These are phyloP conservation scores for Paradisaea rubra DNA, from an alignment of 2,113 vertebrate species.

Conservation along the genomic window DNA sequence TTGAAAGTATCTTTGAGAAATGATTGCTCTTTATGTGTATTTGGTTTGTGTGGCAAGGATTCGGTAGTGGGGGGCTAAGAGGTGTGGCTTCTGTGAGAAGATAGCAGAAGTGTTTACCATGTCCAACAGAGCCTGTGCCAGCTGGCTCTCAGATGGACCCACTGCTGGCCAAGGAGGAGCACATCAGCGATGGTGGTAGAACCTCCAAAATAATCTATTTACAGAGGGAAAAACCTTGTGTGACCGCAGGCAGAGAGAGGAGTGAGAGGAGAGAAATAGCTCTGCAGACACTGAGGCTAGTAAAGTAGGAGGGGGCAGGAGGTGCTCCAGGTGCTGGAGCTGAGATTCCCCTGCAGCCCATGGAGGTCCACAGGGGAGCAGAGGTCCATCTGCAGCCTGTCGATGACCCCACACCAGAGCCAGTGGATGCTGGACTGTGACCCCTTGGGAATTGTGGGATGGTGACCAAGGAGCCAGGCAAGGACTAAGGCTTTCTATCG, in stretches of 20 bases:
- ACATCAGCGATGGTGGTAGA: accelerated
- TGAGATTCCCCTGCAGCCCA: neutral
- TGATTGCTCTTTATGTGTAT: accelerated
- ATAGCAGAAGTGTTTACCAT: neutral
- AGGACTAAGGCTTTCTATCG: neutral
- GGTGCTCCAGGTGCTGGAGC: accelerated
- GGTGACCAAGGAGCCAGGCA: neutral
- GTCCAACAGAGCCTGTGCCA: neutral
- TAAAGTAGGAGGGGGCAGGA: neutral
- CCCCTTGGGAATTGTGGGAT: accelerated
- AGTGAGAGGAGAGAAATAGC: neutral
- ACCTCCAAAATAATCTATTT: neutral
- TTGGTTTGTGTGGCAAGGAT: neutral
- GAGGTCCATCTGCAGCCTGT: neutral
- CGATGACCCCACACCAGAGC: neutral
- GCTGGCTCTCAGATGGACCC: accelerated
- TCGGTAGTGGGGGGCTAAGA: neutral
- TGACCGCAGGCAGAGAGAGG: neutral
- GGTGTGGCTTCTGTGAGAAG: neutral
- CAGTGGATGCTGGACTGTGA: no score
- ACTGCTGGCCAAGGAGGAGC: accelerated
- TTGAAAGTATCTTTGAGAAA: neutral
- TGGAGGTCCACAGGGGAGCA: neutral
- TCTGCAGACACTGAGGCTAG: neutral
- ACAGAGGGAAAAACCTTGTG: neutral